Evolutionary conservation across 2,888 invertebrate species (phyloP).

Genomic region (Cataglyphis altisquamis): DNA sequence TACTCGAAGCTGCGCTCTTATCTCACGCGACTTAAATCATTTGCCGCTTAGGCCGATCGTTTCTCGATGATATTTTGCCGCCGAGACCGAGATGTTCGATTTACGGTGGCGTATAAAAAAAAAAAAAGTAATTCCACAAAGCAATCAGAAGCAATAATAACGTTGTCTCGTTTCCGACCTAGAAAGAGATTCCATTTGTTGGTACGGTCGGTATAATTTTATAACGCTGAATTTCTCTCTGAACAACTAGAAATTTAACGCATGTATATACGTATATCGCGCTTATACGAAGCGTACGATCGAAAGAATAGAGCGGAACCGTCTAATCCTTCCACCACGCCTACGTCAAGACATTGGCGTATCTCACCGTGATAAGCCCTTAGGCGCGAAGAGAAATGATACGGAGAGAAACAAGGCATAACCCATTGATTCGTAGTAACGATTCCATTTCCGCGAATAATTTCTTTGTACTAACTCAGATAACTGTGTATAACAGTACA

Average conservation of each 20-base stretch:
- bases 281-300: not conserved
- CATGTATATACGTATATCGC: not conserved
- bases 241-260: conserved; percentile 26
- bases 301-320: conserved; percentile 44
- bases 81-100: conserved; percentile 19
- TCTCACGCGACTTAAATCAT: conserved; percentile 66
- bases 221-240: conserved; percentile 2
- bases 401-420: conserved; percentile 47
- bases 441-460: conserved; percentile 42
- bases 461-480: conserved; percentile 6
- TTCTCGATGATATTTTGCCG: conserved; percentile 21
- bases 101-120: not conserved
- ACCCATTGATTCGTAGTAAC: conserved; percentile 49
- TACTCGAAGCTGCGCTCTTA: conserved; percentile 62
- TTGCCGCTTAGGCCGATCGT: conserved; percentile 35
- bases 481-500: not conserved
- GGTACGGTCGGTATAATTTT: not conserved
- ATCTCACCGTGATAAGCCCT: conserved; percentile 71
- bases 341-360: conserved; percentile 79
- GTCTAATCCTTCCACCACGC: conserved; percentile 79
- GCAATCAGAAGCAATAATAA: conserved; percentile 35
- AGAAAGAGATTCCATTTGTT: conserved; percentile 6
- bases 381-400: conserved; percentile 61
- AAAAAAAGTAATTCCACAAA: not conserved
- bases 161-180: not conserved